phyloP scores from a whole-genome alignment of 1,140 invertebrate species.

The Magallana ariakensis region DNA sequence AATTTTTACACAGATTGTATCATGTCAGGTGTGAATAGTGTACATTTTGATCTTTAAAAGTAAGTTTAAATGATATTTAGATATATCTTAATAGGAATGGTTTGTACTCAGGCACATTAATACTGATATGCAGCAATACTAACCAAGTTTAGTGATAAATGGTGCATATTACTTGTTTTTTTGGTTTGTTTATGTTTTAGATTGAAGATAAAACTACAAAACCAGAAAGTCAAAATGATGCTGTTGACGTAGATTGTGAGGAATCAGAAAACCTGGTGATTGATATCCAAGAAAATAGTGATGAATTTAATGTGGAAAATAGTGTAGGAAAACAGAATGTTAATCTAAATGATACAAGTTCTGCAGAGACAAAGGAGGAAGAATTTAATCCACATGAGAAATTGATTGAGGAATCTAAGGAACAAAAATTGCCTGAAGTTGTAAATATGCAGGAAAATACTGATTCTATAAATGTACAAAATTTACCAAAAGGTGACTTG shows the following conservation, averaged over 20 bases:
- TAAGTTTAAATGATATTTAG: too few relatives aligned
- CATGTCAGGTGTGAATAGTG: too few relatives aligned
- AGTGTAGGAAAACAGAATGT: not conserved
- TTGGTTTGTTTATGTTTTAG: not conserved
- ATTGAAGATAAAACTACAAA: not conserved
- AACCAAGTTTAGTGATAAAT: too few relatives aligned
- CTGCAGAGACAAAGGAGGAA: too few relatives aligned
- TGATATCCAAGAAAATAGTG: not conserved
- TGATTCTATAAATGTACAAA: not conserved
- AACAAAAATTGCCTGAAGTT: not conserved
- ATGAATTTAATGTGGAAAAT: not conserved
- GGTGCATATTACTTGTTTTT: too few relatives aligned
- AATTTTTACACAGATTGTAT: too few relatives aligned
- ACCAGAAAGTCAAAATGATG: not conserved
- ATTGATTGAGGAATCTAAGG: too few relatives aligned
- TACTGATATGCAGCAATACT: too few relatives aligned
- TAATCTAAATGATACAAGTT: not conserved
- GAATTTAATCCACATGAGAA: too few relatives aligned
- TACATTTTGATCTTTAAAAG: too few relatives aligned
- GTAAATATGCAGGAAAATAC: not conserved
- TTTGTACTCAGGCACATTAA: too few relatives aligned
- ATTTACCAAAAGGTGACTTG: not conserved
- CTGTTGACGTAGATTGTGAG: not conserved
- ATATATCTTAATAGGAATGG: too few relatives aligned
- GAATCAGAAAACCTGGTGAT: not conserved